These are phyloP conservation scores for Idaea dimidiata DNA, from an alignment of 2,888 invertebrate genomes.

Conservation along the genomic window DNA sequence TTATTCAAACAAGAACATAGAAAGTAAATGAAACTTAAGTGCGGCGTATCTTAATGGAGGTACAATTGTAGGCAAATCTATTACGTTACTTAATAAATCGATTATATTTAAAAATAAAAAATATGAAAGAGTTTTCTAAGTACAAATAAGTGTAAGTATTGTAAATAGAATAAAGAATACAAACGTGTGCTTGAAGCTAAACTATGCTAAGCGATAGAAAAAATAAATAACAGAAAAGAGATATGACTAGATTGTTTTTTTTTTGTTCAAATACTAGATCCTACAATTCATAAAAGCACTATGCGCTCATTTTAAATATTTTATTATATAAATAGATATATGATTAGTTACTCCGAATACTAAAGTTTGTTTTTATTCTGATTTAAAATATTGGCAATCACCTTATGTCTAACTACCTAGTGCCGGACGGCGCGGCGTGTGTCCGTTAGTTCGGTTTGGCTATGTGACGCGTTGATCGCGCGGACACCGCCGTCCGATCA, in stretches of 20 bases:
- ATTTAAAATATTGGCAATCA: slow-evolving; percentile 78
- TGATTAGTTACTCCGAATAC: slow-evolving; percentile 75
- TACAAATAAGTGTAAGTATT: slow-evolving; percentile 38
- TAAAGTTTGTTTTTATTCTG: slow-evolving; percentile 71
- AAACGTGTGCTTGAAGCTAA: slow-evolving; percentile 77
- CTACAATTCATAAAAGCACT: slow-evolving; percentile 80
- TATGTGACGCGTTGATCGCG: slow-evolving; percentile 16
- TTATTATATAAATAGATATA: slow-evolving; percentile 79
- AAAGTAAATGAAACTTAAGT: slow-evolving; percentile 11
- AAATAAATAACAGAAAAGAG: slow-evolving; percentile 70
- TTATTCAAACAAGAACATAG: slow-evolving; percentile 58
- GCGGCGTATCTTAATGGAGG: slow-evolving; percentile 16
- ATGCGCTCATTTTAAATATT: slow-evolving; percentile 77
- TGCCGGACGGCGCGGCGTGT: slow-evolving; percentile 46
- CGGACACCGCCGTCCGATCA: slow-evolving; percentile 45
- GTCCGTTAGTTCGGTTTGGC: slow-evolving; percentile 14
- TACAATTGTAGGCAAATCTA: slow-evolving; percentile 15
- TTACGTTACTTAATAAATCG: slow-evolving; percentile 19
- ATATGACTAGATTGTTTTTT: slow-evolving; percentile 77
- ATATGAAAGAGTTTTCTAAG: slow-evolving; percentile 30
- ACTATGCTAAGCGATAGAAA: slow-evolving; percentile 79
- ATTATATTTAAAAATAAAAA: slow-evolving; percentile 31
- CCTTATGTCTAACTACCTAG: slow-evolving; percentile 70
- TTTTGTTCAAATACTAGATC: slow-evolving; percentile 70
- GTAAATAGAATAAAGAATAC: slow-evolving; percentile 45